Evolutionary conservation across 2,888 invertebrate species (phyloP), one percentile per base, ranked within the genome.

Genomic region (Mesodorylaimus sp.): DNA sequence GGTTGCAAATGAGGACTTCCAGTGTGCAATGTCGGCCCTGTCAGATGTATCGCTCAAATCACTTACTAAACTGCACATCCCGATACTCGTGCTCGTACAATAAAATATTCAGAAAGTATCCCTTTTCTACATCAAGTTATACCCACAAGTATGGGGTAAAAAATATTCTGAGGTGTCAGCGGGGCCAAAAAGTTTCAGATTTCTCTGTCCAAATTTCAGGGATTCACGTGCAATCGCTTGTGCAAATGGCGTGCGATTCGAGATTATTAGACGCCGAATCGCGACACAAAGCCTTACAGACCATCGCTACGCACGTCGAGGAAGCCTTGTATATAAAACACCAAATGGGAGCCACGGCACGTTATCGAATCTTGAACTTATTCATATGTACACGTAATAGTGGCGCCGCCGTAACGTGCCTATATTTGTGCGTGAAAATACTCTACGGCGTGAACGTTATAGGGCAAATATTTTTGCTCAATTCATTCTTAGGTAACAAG

Each of bases 231-330:
- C 65, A 65, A 52, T 63, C 64, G 3, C 52, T 65, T 47, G 65
- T 65, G 27, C 63, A 65, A 50, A 65, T 65, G 65, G 65, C 65
- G 21, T 65, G 65, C 51, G 65, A 65, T 48, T 61, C 61, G 2
- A 55, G 65, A 19, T 52, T 65, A 41, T 56, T 65, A 36, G 65
- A 65, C 53, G 45, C 58, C 37, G 65, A 65, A 47, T 59, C 61
- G 13, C 52, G 65, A 21, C 57, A 57, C 21, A 55, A 61, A 21
- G 65, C 65, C 7, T 52, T 65, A 45, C 58, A 61, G 37, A 65
- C 65, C 10, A 64, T 65, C 21, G 62, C 65, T 2, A 61, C 58
- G 10, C 65, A 65, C 53, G 62, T 65, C 7, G 61, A 64, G 49
- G 65, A 65, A 47, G 63, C 65, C 26, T 54, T 65, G 19, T 62